phyloP scores from a whole-genome alignment of 2,888 invertebrate species.

The Phortica magna region DNA sequence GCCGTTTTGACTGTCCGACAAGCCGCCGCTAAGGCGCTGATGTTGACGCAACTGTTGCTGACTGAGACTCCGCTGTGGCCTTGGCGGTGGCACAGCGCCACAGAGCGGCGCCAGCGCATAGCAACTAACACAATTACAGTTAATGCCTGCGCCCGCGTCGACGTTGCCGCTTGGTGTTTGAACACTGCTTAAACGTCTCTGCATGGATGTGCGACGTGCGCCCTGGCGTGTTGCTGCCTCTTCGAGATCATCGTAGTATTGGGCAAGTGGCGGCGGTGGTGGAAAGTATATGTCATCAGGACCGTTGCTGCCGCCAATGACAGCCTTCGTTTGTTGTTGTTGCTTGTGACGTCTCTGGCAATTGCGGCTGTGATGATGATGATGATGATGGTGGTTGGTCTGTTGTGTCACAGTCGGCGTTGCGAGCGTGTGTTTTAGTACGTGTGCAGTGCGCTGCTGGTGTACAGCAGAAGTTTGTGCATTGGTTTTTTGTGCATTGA shows the following conservation, averaged over 20 bases:
- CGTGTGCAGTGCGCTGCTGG: conserved; percentile 43
- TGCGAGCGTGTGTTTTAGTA: conserved; percentile 30
- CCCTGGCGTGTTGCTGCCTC: conserved; percentile 56
- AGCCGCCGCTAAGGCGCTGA: conserved; percentile 69
- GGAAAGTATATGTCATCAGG: conserved; percentile 20
- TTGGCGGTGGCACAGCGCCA: conserved; percentile 65
- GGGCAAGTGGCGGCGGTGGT: conserved; percentile 38
- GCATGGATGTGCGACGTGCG: conserved; percentile 56
- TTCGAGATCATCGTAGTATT: conserved; percentile 62
- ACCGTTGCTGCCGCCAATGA: background rate
- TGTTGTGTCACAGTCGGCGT: background rate
- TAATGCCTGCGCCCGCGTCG: conserved; percentile 37
- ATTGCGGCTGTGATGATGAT: conserved; percentile 54
- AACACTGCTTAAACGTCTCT: conserved; percentile 40
- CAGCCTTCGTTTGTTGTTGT: conserved; percentile 29
- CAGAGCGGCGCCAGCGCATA: conserved; percentile 74
- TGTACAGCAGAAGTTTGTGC: conserved; percentile 37
- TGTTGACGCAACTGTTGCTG: conserved; percentile 75
- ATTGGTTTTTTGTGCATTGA: conserved; percentile 55
- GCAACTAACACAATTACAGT: conserved; percentile 75
- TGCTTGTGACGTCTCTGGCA: conserved; percentile 42
- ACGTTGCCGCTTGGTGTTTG: conserved; percentile 1
- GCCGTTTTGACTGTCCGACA: conserved; percentile 55
- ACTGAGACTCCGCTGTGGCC: conserved; percentile 72
- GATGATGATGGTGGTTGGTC: conserved; percentile 35